Evolutionary conservation across 1,140 invertebrate genomes (phyloP), one percentile per base, ranked within the genome.

Genomic region (Caenorhabditis latens): DNA sequence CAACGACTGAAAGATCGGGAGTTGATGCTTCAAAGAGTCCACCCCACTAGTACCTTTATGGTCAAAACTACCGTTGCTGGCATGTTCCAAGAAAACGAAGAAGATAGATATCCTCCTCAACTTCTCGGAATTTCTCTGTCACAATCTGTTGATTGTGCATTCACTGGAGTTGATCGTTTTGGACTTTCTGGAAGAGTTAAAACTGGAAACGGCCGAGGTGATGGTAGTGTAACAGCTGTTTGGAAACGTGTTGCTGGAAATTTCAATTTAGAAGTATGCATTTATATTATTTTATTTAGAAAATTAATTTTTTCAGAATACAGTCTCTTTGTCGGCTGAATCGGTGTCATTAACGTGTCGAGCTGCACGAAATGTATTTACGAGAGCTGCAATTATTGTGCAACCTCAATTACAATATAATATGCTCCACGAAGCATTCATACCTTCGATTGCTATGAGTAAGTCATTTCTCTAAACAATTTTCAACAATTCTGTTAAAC

Each of bases 11-110:
- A 88, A n/a, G 91, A 92, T 16, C 82, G 89, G 21, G 91, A 92
- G 83, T 42, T 92, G 43, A 92, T 92, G 91, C 50, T 92, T n/a
- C 89, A 91, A 82, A 63, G 90, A 82, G 67, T 89, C 57, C 90
- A 92, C 84, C 91, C 91, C 4, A 86, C 84, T 11, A 87, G 85
- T 57, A 85, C 32, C 71, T 92, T 91, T 67, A 32, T 71, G 42
- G 87, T 84, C 48, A 50, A 84, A 86, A 71, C 63, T 24, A 40
- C 58, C n/a, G 11, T 83, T n/a, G 55, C 67, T 42, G 87, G 65
- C 43, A 11, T 58, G 48, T 85, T 48, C 61, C 71, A 79, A 50
- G 71, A 79, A 50, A 50, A 79, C 4, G 46, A 21, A 24, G 71
- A 79, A 79, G 71, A 89, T 84, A 86, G 88, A 61, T 90, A 85